Conservation (phyloP, 2,113 vertebrate genomes). For the Nibea albiflora region DNA sequence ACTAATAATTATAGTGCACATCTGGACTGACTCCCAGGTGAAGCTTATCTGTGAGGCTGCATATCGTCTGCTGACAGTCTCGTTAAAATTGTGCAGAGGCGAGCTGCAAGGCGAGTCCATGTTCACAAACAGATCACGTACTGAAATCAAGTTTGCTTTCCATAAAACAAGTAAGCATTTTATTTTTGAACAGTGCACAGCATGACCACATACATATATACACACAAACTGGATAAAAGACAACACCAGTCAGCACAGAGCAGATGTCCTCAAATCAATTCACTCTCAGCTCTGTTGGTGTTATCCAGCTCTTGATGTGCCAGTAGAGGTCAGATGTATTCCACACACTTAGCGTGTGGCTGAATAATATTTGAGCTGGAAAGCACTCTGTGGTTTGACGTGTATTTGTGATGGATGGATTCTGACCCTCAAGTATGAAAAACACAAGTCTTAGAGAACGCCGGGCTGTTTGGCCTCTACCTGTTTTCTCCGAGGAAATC, state of each 20-base stretch:
- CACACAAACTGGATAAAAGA: constrained; percentile 6
- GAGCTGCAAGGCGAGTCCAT: constrained; percentile 9
- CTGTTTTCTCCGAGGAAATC: constrained; percentile 43
- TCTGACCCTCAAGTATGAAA: constrained; percentile 52
- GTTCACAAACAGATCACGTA: constrained; percentile 8
- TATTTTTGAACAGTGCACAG: neutral
- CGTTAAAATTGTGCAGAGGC: constrained; percentile 6
- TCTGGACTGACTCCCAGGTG: constrained; percentile 47
- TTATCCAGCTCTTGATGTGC: constrained; percentile 55
- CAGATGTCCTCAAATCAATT: constrained; percentile 44
- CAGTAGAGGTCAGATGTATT: constrained; percentile 60
- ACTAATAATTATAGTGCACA: constrained; percentile 47
- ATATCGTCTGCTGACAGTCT: neutral
- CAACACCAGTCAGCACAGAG: constrained; percentile 27
- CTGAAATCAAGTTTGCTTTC: neutral
- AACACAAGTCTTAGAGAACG: constrained; percentile 27
- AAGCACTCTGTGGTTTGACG: constrained; percentile 48
- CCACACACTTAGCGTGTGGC: constrained; percentile 59
- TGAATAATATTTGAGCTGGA: constrained; percentile 75
- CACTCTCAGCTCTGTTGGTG: constrained; percentile 20
- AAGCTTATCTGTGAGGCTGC: constrained; percentile 42
- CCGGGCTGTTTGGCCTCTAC: constrained; percentile 19
- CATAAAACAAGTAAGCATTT: neutral
- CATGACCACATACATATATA: neutral
- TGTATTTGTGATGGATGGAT: constrained; percentile 50